Conservation (phyloP, 2,113 vertebrate species). For the Macheiramphus alcinus region DNA sequence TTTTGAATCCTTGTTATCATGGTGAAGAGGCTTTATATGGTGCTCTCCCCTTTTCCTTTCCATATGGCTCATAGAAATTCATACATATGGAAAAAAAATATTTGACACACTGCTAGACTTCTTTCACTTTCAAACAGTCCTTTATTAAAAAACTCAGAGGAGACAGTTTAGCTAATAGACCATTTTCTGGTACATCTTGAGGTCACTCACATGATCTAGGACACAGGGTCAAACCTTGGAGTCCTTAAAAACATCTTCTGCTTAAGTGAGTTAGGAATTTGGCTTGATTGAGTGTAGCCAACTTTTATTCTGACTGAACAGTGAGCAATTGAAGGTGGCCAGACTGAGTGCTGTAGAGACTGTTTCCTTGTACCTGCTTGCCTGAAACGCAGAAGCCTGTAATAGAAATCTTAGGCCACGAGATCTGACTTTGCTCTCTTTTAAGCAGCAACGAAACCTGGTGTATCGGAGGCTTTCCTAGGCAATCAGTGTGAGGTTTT, state of each 20-base stretch:
- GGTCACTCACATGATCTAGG: neutral
- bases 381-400: neutral
- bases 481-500: neutral
- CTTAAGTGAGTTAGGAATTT: neutral
- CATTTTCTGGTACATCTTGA: slow-evolving; percentile 9
- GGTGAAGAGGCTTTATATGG: neutral
- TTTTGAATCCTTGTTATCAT: neutral
- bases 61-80: slow-evolving; percentile 30
- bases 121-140: slow-evolving; percentile 1
- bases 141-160: neutral
- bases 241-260: neutral
- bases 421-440: neutral
- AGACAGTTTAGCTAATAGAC: slow-evolving; percentile 16
- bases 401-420: neutral
- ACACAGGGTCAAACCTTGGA: neutral
- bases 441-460: neutral
- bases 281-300: neutral
- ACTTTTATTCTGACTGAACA: neutral
- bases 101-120: neutral
- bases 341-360: neutral
- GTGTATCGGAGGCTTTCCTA: neutral
- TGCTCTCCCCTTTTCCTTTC: neutral
- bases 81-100: neutral
- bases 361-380: neutral
- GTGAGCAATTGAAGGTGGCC: neutral